Evolutionary conservation across 2,888 invertebrate genomes (phyloP).

Genomic region (Megalurothrips usitatus): DNA sequence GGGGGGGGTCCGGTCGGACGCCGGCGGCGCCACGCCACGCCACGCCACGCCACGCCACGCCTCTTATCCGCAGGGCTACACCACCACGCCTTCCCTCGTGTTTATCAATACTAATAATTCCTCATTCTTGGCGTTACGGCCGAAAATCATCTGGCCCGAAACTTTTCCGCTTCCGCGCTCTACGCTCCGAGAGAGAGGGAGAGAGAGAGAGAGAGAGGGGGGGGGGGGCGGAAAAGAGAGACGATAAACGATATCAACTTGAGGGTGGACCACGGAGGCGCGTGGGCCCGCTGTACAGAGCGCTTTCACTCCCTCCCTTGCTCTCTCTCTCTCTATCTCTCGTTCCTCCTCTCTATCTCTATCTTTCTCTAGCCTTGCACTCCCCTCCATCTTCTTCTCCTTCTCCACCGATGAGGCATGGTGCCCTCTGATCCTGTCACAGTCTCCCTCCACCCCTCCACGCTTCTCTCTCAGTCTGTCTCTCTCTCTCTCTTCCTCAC

Average conservation of each 20-base stretch:
- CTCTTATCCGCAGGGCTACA: neutral
- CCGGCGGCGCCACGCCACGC: neutral
- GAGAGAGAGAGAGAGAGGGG: neutral
- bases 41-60: neutral
- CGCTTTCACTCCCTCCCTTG: neutral
- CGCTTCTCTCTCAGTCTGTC: too few relatives aligned
- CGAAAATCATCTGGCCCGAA: too few relatives aligned
- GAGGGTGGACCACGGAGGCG: too few relatives aligned
- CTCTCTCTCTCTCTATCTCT: neutral
- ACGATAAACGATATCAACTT: neutral
- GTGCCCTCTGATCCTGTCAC: too few relatives aligned
- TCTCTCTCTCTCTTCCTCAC: too few relatives aligned
- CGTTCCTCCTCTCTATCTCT: neutral
- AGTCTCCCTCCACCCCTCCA: too few relatives aligned
- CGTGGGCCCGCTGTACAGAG: too few relatives aligned
- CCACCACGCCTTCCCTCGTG: neutral
- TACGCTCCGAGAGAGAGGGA: neutral
- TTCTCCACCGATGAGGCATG: neutral
- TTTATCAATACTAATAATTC: constrained; percentile 6
- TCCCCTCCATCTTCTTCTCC: neutral
- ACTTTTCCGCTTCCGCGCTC: too few relatives aligned
- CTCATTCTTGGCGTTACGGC: neutral
- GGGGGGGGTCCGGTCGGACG: neutral
- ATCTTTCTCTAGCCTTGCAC: neutral
- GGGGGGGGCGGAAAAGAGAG: neutral